Evolutionary conservation across 2,113 vertebrate genomes (phyloP).

Genomic region (Gorsachius goisagi): DNA sequence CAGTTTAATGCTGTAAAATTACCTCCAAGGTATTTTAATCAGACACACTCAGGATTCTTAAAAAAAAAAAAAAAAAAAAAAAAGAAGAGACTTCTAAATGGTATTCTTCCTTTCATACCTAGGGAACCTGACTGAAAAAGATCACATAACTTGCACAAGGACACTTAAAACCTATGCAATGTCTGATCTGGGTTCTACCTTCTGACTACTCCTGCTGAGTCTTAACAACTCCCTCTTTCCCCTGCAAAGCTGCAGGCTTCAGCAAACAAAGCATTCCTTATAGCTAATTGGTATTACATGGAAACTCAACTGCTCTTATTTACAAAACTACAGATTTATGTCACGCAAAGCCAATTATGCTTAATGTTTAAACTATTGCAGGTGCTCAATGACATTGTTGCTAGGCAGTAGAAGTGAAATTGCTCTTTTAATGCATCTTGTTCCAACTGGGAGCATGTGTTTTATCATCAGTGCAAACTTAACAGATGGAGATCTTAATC

Average conservation of each 20-base stretch:
- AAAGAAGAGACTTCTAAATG: background rate
- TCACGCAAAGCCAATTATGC: slow-evolving; percentile 84
- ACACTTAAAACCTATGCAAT: background rate
- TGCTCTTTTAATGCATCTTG: slow-evolving; percentile 72
- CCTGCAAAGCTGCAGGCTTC: slow-evolving; percentile 71
- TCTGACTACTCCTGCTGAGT: background rate
- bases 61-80: background rate
- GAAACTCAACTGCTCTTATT: slow-evolving; percentile 81
- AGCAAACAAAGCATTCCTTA: slow-evolving; percentile 78
- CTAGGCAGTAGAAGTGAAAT: slow-evolving; percentile 76
- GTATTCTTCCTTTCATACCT: background rate
- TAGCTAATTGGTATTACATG: slow-evolving; percentile 78
- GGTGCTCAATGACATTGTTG: slow-evolving; percentile 81
- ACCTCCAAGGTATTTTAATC: background rate
- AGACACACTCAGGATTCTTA: background rate
- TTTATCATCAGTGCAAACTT: slow-evolving; percentile 63
- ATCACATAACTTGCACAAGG: background rate
- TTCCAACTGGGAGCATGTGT: slow-evolving; percentile 70
- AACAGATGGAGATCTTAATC: slow-evolving; percentile 71
- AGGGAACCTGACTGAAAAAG: background rate
- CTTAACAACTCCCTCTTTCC: slow-evolving; percentile 37
- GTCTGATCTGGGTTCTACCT: background rate
- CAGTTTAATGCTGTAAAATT: background rate
- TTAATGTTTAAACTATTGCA: slow-evolving; percentile 85
- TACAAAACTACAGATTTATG: slow-evolving; percentile 84